Conservation (phyloP, 2,888 invertebrate species). For the Cosmia trapezina region DNA sequence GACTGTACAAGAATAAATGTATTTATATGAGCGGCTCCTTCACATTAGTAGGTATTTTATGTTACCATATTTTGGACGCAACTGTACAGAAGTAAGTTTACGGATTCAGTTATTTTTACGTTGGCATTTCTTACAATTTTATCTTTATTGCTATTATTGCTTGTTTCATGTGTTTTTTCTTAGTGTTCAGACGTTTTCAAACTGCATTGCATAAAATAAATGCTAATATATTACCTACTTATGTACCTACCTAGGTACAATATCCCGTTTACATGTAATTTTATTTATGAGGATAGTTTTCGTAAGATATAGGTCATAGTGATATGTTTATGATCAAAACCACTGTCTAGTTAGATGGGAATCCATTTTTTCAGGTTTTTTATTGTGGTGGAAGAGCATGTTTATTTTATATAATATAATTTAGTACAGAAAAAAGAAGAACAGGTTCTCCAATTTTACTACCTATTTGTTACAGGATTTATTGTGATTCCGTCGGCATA, state of each 20-base stretch:
- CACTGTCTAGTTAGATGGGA: conserved; percentile 22
- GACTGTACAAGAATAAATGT: conserved; percentile 69
- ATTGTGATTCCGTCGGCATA: conserved; percentile 42
- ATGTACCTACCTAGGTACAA: not conserved
- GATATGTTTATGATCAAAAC: conserved; percentile 53
- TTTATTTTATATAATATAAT: conserved; percentile 55
- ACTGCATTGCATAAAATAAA: conserved; percentile 10
- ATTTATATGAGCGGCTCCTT: conserved; percentile 65
- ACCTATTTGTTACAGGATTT: conserved; percentile 31
- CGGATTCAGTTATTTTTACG: conserved; percentile 41
- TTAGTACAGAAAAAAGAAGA: conserved; percentile 24
- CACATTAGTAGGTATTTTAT: conserved; percentile 58
- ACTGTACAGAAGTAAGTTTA: conserved; percentile 49
- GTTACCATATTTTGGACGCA: conserved; percentile 49
- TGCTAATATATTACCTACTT: conserved; percentile 14
- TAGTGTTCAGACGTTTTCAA: conserved; percentile 27
- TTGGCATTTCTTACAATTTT: conserved; percentile 25
- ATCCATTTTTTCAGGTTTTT: conserved; percentile 40
- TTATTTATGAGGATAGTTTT: conserved; percentile 38
- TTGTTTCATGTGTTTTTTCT: conserved; percentile 21
- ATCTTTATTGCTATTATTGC: conserved; percentile 27
- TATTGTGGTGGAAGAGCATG: conserved; percentile 26
- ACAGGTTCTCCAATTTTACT: conserved; percentile 26
- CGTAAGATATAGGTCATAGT: conserved; percentile 31
- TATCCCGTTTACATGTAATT: conserved; percentile 13